phyloP scores from a whole-genome alignment of 1,140 invertebrate genomes.

The Tribolium castaneum region DNA sequence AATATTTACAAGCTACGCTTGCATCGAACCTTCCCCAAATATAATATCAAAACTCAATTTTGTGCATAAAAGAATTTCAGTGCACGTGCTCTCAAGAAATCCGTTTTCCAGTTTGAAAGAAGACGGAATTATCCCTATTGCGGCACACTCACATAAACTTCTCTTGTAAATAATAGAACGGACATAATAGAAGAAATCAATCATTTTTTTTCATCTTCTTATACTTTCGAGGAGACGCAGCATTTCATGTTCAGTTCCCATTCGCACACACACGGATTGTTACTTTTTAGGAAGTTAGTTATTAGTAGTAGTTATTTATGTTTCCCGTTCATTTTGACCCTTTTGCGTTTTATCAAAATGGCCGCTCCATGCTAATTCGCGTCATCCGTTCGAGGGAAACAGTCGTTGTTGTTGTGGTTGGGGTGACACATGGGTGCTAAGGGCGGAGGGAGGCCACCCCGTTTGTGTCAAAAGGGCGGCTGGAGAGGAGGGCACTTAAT shows the following conservation, averaged over 20 bases:
- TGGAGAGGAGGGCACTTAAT: slow-evolving; percentile 52
- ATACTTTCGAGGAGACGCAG: neutral
- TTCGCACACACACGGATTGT: neutral
- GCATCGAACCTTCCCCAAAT: neutral
- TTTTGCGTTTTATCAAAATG: slow-evolving; percentile 37
- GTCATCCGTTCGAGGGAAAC: slow-evolving; percentile 24
- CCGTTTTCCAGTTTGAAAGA: slow-evolving; percentile 10
- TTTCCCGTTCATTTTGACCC: slow-evolving; percentile 12
- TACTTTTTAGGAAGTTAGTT: slow-evolving; percentile 10
- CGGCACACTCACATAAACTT: slow-evolving; percentile 29
- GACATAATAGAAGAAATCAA: slow-evolving; percentile 34
- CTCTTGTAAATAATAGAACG: slow-evolving; percentile 33
- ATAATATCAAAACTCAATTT: slow-evolving; percentile 21
- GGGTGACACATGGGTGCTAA: slow-evolving; percentile 51
- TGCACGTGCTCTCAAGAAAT: slow-evolving; percentile 21
- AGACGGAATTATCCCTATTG: slow-evolving; percentile 6
- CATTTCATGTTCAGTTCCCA: slow-evolving; percentile 25
- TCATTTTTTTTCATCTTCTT: slow-evolving; percentile 13
- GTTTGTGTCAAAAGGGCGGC: slow-evolving; percentile 45
- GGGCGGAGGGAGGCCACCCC: slow-evolving; percentile 46
- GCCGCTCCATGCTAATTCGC: slow-evolving; percentile 40
- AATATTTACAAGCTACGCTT: neutral
- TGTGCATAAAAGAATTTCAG: slow-evolving; percentile 20
- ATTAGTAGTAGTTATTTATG: neutral
- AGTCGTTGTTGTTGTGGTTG: slow-evolving; percentile 33